Evolutionary conservation across 35 echinoderm and acorn worm species (phyloP).

Genomic region (Lytechinus pictus): DNA sequence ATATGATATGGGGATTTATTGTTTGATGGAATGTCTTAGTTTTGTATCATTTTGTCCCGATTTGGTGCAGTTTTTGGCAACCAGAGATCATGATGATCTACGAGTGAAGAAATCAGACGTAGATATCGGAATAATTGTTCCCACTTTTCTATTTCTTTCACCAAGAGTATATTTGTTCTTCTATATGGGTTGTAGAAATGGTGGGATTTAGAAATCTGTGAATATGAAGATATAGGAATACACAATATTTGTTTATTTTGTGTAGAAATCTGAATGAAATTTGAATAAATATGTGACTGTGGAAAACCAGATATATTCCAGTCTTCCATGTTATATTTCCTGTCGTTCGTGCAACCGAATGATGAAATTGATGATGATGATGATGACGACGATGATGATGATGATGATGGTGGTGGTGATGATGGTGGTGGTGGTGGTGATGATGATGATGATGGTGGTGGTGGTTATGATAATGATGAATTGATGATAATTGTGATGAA

Average conservation of each 20-base stretch:
- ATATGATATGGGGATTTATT: neutral
- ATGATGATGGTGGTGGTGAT: neutral
- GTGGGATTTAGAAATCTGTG: neutral
- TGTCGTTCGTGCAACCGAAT: neutral
- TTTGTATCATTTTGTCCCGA: neutral
- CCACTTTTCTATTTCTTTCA: constrained; percentile 19
- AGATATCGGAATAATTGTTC: neutral
- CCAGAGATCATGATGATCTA: neutral
- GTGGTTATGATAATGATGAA: neutral
- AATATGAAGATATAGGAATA: neutral
- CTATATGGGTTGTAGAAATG: neutral
- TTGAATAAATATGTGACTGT: constrained; percentile 12
- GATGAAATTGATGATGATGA: neutral
- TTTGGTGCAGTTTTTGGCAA: neutral
- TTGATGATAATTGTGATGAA: neutral
- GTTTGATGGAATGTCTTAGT: neutral
- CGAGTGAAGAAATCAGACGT: neutral
- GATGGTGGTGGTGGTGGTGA: neutral
- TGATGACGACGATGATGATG: neutral
- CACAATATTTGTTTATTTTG: constrained; percentile 20
- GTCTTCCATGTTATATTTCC: neutral
- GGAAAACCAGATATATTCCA: neutral
- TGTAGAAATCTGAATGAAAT: neutral
- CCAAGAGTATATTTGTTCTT: neutral
- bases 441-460: neutral